Percentiles rank a stretch among this genome's conserved stretches.
phyloP scores from a whole-genome alignment of 2,888 invertebrate species.

The Himalopsyche japonica region DNA sequence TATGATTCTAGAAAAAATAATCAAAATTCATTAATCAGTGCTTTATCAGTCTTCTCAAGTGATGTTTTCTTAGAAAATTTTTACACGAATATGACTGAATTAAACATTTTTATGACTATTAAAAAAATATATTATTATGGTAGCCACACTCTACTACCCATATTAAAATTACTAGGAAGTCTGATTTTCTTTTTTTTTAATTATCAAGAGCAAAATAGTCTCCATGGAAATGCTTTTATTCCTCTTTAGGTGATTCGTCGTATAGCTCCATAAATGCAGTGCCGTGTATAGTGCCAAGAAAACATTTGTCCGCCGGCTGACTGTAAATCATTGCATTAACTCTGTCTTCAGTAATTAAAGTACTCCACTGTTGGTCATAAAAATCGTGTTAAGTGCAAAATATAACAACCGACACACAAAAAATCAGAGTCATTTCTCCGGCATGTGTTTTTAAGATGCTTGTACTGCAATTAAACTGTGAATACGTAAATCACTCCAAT shows the following conservation, averaged over 20 bases:
- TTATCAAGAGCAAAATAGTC: no score
- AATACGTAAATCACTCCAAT: background rate
- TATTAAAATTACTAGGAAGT: no score
- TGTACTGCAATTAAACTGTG: background rate
- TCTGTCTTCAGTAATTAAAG: background rate
- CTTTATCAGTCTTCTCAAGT: no score
- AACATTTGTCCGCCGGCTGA: background rate
- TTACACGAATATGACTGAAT: no score
- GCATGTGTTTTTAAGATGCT: background rate
- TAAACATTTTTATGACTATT: no score
- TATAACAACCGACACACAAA: background rate
- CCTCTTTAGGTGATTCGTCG: background rate
- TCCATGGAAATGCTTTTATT: background rate
- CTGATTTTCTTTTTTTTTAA: no score
- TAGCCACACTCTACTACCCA: no score
- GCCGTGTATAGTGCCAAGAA: background rate
- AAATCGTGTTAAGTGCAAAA: background rate
- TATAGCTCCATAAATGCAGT: background rate
- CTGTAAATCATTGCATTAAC: constrained; percentile 5
- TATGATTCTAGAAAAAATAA: no score
- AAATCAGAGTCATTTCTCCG: background rate
- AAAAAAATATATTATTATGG: no score
- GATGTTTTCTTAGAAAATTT: no score
- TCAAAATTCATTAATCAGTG: no score
- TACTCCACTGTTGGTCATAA: background rate